phyloP scores from a whole-genome alignment of 2,113 vertebrate genomes.

The Fukomys damarensis region DNA sequence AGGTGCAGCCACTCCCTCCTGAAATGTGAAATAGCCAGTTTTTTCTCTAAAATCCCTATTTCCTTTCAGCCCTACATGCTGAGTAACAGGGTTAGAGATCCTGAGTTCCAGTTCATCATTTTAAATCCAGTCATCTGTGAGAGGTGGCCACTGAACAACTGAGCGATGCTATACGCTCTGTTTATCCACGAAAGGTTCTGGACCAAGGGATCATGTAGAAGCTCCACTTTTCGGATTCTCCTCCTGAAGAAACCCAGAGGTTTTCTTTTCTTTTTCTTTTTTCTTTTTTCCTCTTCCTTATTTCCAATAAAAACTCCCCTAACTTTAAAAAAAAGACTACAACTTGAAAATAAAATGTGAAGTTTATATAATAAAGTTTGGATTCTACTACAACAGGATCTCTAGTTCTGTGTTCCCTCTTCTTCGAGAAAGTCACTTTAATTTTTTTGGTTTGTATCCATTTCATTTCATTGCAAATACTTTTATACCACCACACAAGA shows the following conservation, averaged over 20 bases:
- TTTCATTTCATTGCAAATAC: neutral
- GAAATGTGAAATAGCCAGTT: neutral
- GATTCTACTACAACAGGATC: neutral
- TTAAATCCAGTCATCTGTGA: neutral
- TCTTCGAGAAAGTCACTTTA: slow-evolving; percentile 22
- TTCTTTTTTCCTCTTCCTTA: neutral
- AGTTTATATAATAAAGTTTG: neutral
- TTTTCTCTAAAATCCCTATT: neutral
- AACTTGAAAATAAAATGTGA: neutral
- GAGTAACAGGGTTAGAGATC: neutral
- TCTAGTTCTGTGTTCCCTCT: neutral
- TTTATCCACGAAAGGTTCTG: neutral
- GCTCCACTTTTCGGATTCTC: neutral
- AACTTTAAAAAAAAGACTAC: neutral
- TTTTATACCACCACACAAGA: neutral
- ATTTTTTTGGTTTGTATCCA: neutral
- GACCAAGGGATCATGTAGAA: neutral
- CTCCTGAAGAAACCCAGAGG: neutral
- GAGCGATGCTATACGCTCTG: neutral
- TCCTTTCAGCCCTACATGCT: neutral
- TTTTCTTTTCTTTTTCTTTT: neutral
- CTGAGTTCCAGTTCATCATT: neutral
- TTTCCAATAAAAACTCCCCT: neutral
- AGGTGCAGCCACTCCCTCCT: neutral
- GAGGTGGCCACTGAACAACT: neutral